Evolutionary conservation across 2,888 invertebrate genomes (phyloP), one percentile per base, ranked within the genome.

Genomic region (Cyclophora albipunctata): DNA sequence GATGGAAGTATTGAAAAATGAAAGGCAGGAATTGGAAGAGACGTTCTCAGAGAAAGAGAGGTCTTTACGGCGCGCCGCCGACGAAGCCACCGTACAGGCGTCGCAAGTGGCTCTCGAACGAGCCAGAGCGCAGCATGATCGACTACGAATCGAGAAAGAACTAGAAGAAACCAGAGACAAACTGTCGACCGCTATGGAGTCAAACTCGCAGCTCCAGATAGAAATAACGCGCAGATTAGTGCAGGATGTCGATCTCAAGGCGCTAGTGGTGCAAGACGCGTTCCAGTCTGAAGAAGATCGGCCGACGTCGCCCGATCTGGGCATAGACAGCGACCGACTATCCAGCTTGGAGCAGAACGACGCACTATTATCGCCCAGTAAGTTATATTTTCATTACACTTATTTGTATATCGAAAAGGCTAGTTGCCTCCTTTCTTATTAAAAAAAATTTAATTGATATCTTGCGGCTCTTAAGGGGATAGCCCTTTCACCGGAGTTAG

Each of bases 271-370:
- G 5, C 72, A 74, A 46, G 79, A 81, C 52, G 72, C 58, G 33
- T 57, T 70, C 34, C 75, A 64, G 40, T 81, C 75, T 1, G 85
- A 85, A 59, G 86, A 86, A 55, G 88, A 86, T 7, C 71, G 89
- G 34, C 83, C 89, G 3, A 85, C 93, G 1, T 96, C 96, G 0
- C 96, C 96, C 0, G 96, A 96, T 81, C 91, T 96, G 67, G 96
- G 96, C n/a, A 96, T 96, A 57, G 96, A 96, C 73, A 96, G 96
- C 67, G 96, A 96, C 73, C 81, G 92, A 54, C 82, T 92, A 48
- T 90, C 93, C 54, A 90, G 92, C 74, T 70, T 93, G 64, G 90
- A 94, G 84, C 90, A 90, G 55, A 89, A 89, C 59, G 86, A 89
- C 41, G 84, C 78, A 40, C 71, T 87, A 45, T 66, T 84, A 55